Conservation (phyloP, 2,888 invertebrate species). For the Ferdinandea cuprea region DNA sequence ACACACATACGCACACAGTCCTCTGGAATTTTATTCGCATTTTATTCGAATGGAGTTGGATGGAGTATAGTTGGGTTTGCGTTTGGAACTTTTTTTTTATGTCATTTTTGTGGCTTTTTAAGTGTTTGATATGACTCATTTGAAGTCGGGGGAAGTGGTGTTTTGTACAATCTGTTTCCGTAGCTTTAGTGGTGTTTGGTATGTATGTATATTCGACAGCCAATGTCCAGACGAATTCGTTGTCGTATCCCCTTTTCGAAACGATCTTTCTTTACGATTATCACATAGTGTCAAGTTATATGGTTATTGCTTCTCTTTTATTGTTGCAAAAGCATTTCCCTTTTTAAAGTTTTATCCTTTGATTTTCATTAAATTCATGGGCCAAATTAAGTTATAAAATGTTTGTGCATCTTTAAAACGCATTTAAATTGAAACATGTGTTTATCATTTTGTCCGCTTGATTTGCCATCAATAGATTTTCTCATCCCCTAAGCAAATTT, state of each 20-base stretch:
- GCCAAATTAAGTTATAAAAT: conserved; percentile 44
- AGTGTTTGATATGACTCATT: conserved; percentile 74
- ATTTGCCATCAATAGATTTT: not conserved
- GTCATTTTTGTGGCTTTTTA: conserved; percentile 72
- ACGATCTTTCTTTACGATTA: conserved; percentile 66
- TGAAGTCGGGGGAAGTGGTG: conserved; percentile 62
- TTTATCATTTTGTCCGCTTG: not conserved
- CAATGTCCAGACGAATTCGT: conserved; percentile 33
- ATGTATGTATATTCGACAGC: conserved; percentile 57
- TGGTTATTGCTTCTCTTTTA: conserved; percentile 64
- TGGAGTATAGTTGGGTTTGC: conserved; percentile 22
- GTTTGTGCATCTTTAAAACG: not conserved
- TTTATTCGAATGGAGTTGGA: not conserved
- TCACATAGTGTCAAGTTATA: conserved; percentile 70
- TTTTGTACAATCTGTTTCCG: conserved; percentile 68
- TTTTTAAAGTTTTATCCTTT: not conserved
- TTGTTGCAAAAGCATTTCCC: conserved; percentile 15
- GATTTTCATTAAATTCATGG: not conserved
- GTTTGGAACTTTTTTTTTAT: conserved; percentile 70
- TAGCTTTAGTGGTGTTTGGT: conserved; percentile 63
- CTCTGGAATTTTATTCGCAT: not conserved
- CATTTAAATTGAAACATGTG: not conserved
- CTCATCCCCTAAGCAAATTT: not conserved
- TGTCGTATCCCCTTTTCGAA: conserved; percentile 49
- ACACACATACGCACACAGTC: not conserved